These are phyloP conservation scores for Phainopepla nitens DNA, from an alignment of 2,113 vertebrate species.

Conservation along the genomic window DNA sequence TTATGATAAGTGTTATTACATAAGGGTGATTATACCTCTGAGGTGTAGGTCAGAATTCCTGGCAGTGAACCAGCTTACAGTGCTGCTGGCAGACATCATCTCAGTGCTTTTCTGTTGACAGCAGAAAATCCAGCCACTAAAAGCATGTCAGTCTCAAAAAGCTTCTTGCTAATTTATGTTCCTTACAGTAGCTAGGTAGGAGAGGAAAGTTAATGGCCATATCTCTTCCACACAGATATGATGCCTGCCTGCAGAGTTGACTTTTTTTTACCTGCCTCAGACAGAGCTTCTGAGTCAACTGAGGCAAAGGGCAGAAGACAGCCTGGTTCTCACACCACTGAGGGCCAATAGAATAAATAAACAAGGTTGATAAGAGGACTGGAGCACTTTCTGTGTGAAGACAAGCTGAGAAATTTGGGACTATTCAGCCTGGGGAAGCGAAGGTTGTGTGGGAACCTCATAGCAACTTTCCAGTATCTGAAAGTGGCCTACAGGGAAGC, in stretches of 20 bases:
- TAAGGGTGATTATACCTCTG: neutral
- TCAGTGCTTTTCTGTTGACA: neutral
- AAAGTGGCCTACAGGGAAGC: neutral
- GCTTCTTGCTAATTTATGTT: conserved; percentile 23
- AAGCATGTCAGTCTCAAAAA: conserved; percentile 15
- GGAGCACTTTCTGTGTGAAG: neutral
- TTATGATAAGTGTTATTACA: neutral
- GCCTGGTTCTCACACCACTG: neutral
- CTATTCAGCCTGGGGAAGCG: neutral
- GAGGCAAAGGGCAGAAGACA: neutral
- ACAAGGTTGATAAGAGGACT: neutral
- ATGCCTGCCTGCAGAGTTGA: neutral
- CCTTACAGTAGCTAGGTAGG: neutral
- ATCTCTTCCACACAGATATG: neutral
- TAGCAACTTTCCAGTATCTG: neutral
- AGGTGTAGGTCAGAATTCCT: neutral
- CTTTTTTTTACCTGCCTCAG: neutral
- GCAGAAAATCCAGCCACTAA: neutral
- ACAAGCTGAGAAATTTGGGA: neutral
- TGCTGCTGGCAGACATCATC: neutral
- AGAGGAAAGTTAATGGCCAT: neutral
- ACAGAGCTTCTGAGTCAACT: neutral
- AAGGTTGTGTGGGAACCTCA: neutral
- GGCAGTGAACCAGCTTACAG: neutral
- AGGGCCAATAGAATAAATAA: neutral